Evolutionary conservation across 2,797 vertebrate genomes (phyloP).

Genomic region (Sebastes wilsoni): DNA sequence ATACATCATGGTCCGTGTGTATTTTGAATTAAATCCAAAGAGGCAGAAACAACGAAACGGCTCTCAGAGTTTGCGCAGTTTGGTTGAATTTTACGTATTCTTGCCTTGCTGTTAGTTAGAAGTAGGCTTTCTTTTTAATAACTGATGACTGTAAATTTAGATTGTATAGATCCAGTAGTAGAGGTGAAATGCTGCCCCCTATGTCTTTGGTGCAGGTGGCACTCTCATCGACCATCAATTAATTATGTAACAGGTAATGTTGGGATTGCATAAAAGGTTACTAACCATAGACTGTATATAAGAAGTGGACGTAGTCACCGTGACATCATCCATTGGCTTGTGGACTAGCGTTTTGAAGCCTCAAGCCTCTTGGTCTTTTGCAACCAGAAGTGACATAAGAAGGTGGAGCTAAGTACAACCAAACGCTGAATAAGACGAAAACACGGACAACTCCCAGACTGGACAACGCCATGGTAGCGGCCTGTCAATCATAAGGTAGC

Average conservation of each 20-base stretch:
- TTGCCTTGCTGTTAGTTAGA: too few species aligned
- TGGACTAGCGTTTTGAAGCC: too few species aligned
- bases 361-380: too few species aligned
- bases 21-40: neutral
- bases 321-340: too few species aligned
- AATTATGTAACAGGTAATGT: neutral
- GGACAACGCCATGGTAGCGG: too few species aligned
- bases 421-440: too few species aligned
- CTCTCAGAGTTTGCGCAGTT: too few species aligned
- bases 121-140: neutral
- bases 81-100: too few species aligned
- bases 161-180: neutral
- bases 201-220: neutral
- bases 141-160: neutral
- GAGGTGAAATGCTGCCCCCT: neutral
- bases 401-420: too few species aligned
- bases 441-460: too few species aligned
- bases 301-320: too few species aligned
- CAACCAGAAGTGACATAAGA: fast-evolving
- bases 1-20: neutral
- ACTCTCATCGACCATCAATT: neutral
- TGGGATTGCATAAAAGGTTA: slow-evolving; percentile 5
- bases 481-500: too few species aligned
- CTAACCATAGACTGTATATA: neutral
- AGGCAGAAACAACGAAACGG: neutral